Base-by-base conservation (phyloP, 2,888 invertebrate species). In the Lydus trimaculatus region DNA sequence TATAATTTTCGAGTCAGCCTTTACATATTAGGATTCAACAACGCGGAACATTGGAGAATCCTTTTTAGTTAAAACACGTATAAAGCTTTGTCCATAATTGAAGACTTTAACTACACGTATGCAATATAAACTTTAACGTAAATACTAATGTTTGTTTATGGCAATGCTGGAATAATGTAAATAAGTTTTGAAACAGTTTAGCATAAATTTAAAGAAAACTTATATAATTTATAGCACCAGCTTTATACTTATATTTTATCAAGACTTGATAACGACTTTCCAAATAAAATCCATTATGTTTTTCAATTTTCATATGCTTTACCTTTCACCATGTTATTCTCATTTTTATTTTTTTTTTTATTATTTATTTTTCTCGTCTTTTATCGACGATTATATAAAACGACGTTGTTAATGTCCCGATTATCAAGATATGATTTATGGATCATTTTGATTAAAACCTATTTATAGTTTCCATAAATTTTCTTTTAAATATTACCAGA, bases 171-270 rank as follows among this genome's bases (percentile, higher is more conserved):
- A 61, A 64, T 70, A 66, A 70, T 71, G 67, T 66, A 69, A 69
- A 69, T 69, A 69, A 72, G 66, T 72, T 72, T 69, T 58, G 65
- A 60, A 72, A 67, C 70, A 72, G 67, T 70, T 72, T 72, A 67
- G 67, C 72, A 72, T 72, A 72, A 66, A 69, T 72, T 56, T 23
- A 58, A 39, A 39, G 56, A 48, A 56, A 66, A 61, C 36, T 56
- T 62, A 15, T 63, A 56, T 56, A 61, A 66, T 66, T 66, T 66
- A 66, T 66, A 52, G 61, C 62, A 36, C 8, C 31, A 61, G 48
- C 48, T 63, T 63, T 56, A 43, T 43, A 56, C 25, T 15, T 20
- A 23, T 52, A 52, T 52, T 52, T 25, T 13, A 56, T 56, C 56
- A 25, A 13, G 56, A 56, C 56, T 56, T 56, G 25, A 56, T 56